Percentiles rank a stretch among this genome's conserved stretches.
Evolutionary conservation across 2,888 invertebrate species (phyloP).

Genomic region (Lithophane semibrunnea): DNA sequence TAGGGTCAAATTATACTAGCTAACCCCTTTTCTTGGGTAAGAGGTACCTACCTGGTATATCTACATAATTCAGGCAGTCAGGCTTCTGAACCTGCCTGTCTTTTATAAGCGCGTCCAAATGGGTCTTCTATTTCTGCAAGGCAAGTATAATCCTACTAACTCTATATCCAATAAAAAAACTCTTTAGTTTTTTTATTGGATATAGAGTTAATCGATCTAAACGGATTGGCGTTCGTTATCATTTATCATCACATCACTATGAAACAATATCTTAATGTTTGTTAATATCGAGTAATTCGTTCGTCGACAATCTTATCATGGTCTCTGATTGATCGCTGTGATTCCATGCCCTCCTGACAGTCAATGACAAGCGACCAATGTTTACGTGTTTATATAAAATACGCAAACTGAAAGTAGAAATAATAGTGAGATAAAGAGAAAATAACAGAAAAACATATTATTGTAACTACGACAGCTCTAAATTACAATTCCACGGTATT

Average conservation of each 20-base stretch:
- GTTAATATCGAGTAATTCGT: constrained; percentile 60
- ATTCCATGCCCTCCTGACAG: constrained; percentile 49
- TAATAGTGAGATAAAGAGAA: not conserved
- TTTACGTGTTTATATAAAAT: constrained; percentile 39
- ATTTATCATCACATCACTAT: constrained; percentile 35
- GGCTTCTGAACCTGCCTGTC: not conserved
- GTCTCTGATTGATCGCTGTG: constrained; percentile 62
- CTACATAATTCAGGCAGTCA: not conserved
- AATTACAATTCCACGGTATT: not conserved
- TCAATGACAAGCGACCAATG: constrained; percentile 9
- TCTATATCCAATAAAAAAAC: not conserved
- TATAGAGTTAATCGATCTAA: constrained; percentile 46
- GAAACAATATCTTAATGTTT: constrained; percentile 48
- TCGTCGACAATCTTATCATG: constrained; percentile 62
- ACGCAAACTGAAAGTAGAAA: not conserved
- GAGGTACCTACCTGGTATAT: too few species aligned
- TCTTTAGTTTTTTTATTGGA: too few species aligned
- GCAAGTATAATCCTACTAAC: not conserved
- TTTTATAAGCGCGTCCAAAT: not conserved
- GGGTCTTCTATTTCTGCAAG: not conserved
- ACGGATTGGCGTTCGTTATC: constrained; percentile 3
- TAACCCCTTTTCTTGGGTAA: not conserved
- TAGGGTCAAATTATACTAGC: not conserved
- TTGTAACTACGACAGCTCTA: not conserved
- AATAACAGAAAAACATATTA: constrained; percentile 11